phyloP scores from a whole-genome alignment of 2,113 vertebrate genomes.

The Syrmaticus mikado region DNA sequence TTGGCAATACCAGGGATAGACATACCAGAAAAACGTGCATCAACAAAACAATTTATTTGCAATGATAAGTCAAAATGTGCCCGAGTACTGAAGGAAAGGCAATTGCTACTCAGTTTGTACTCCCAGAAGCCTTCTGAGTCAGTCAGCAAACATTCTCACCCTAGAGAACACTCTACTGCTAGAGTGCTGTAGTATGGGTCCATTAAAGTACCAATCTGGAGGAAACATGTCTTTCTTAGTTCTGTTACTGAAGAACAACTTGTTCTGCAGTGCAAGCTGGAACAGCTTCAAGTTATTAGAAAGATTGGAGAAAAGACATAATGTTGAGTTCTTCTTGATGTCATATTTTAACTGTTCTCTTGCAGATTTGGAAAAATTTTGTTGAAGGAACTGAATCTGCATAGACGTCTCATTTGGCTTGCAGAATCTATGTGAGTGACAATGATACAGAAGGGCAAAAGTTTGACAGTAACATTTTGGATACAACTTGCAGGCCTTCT shows the following conservation, averaged over 20 bases:
- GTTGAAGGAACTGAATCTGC: background rate
- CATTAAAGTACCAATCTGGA: background rate
- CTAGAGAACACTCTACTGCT: too few species aligned
- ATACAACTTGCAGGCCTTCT: background rate
- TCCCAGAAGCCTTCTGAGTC: background rate
- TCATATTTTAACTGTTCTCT: background rate
- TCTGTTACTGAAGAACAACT: background rate
- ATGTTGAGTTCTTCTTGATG: background rate
- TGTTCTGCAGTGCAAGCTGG: background rate
- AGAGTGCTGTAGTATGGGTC: background rate
- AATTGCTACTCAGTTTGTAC: background rate
- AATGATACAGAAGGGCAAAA: background rate
- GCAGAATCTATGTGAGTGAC: background rate
- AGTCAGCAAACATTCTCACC: background rate
- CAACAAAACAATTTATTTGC: background rate
- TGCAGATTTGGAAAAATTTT: background rate
- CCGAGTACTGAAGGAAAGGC: background rate
- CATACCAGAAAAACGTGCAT: background rate
- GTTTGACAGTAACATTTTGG: background rate
- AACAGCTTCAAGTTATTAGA: background rate
- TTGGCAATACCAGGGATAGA: background rate
- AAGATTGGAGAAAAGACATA: background rate
- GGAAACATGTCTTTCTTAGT: background rate
- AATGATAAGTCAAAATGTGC: background rate
- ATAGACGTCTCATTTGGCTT: background rate